Conservation (phyloP, 64 coral and sea anemone genomes). For the Dendrophyllia cribrosa region DNA sequence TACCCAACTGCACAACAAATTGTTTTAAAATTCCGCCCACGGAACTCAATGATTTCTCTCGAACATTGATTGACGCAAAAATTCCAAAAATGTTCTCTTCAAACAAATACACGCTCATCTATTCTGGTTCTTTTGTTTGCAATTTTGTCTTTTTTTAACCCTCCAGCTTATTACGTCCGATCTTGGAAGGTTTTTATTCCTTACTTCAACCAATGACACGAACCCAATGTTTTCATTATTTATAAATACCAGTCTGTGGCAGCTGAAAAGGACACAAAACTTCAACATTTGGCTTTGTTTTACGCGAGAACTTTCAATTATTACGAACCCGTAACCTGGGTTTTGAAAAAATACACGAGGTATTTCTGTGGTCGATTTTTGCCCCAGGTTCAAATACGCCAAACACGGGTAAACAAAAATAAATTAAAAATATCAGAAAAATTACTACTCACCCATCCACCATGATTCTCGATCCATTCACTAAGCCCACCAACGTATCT, state of each 20-base stretch:
- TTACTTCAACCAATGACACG: not conserved
- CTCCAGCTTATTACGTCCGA: not conserved
- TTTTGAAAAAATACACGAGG: not conserved
- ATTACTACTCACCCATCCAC: slow-evolving; percentile 94
- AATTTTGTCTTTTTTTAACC: not conserved
- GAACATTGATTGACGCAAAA: not conserved
- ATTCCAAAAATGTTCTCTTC: slow-evolving; percentile 25
- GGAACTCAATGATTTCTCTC: not conserved
- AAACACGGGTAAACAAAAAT: slow-evolving; percentile 20
- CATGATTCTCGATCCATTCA: slow-evolving; percentile 95
- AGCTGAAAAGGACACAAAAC: slow-evolving; percentile 18
- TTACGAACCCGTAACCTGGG: slow-evolving; percentile 3
- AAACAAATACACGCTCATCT: not conserved
- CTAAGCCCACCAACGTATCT: slow-evolving; percentile 80
- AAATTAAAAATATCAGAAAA: not conserved
- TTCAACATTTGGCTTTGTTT: slow-evolving; percentile 8
- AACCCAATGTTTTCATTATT: slow-evolving; percentile 29
- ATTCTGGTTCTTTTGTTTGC: not conserved
- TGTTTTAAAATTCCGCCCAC: not conserved
- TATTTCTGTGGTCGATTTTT: not conserved
- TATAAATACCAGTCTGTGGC: slow-evolving; percentile 19
- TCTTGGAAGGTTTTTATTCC: not conserved
- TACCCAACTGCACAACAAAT: not conserved
- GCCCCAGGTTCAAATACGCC: not conserved
- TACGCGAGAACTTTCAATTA: slow-evolving; percentile 29